These are phyloP conservation scores for Asbolus verrucosus DNA, from an alignment of 1,140 invertebrate species.

Conservation along the genomic window DNA sequence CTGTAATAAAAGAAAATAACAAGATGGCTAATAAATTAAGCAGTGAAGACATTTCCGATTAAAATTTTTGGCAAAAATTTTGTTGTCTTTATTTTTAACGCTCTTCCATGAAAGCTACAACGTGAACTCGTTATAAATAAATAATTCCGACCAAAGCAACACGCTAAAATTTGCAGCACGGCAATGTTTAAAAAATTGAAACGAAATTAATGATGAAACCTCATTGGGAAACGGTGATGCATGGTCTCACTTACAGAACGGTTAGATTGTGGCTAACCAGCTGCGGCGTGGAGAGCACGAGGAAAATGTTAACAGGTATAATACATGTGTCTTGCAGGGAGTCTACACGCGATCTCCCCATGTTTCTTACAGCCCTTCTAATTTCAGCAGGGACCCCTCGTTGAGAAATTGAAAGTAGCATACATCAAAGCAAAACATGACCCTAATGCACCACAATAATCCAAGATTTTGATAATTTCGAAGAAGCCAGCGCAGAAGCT, in stretches of 20 bases:
- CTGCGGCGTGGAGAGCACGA: constrained; percentile 18
- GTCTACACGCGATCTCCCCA: constrained; percentile 44
- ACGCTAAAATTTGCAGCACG: neutral
- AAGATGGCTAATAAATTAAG: neutral
- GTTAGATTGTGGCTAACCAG: constrained; percentile 28
- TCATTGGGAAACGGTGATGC: neutral
- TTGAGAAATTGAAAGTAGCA: constrained; percentile 35
- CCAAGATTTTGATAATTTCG: too few relatives aligned
- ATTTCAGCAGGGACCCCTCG: constrained; percentile 32
- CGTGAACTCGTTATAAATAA: neutral
- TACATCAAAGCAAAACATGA: constrained; percentile 18
- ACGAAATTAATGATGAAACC: constrained; percentile 21
- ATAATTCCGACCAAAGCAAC: neutral
- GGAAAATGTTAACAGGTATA: constrained; percentile 47
- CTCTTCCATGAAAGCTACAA: neutral
- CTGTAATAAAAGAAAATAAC: neutral
- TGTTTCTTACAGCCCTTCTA: constrained; percentile 40
- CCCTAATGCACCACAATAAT: constrained; percentile 15
- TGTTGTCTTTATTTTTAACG: too few relatives aligned
- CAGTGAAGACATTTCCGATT: constrained; percentile 11
- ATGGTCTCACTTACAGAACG: constrained; percentile 16
- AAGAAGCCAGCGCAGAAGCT: too few relatives aligned
- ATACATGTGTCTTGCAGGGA: constrained; percentile 37
- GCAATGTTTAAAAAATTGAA: constrained; percentile 31
- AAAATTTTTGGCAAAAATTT: constrained; percentile 30